Conservation (phyloP, 2,888 invertebrate species). For the Cryptocephalus moraei region DNA sequence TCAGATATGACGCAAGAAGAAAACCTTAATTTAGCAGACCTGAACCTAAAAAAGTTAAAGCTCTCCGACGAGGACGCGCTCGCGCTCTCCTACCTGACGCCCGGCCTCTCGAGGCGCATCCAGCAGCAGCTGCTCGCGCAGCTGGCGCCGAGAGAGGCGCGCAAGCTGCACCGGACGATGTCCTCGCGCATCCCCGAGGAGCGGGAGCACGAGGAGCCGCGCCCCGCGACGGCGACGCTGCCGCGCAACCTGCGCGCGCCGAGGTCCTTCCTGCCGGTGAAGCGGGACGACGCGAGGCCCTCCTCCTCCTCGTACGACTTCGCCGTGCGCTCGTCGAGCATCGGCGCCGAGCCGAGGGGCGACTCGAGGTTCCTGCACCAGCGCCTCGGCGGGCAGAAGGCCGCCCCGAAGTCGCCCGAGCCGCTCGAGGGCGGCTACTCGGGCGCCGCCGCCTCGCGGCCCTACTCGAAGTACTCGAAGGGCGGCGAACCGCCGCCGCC, state of each 20-base stretch:
- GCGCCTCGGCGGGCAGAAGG: slow-evolving; percentile 22
- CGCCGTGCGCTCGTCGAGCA: slow-evolving; percentile 22
- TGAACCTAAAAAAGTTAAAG: slow-evolving; percentile 58
- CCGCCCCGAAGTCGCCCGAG: slow-evolving; percentile 21
- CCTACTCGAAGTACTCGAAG: slow-evolving; percentile 22
- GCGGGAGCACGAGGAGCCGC: slow-evolving; percentile 8
- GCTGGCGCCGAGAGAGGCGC: slow-evolving; percentile 58
- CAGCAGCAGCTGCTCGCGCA: slow-evolving; percentile 62
- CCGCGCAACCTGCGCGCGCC: slow-evolving; percentile 32
- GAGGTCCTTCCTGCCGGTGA: slow-evolving; percentile 27
- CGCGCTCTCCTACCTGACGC: slow-evolving; percentile 58
- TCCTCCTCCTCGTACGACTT: slow-evolving; percentile 20
- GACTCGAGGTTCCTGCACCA: slow-evolving; percentile 17
- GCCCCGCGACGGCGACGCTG: slow-evolving; percentile 27
- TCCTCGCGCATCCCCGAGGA: slow-evolving; percentile 37
- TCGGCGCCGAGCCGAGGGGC: slow-evolving; percentile 22
- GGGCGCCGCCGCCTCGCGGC: slow-evolving; percentile 21
- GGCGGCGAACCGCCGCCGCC: slow-evolving; percentile 1
- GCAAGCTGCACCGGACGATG: slow-evolving; percentile 54
- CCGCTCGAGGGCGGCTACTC: slow-evolving; percentile 21
- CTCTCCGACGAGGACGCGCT: slow-evolving; percentile 60
- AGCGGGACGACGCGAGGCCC: slow-evolving; percentile 19
- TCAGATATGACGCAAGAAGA: slow-evolving; percentile 31
- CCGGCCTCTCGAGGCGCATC: slow-evolving; percentile 59
- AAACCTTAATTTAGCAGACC: slow-evolving; percentile 40